Base-by-base conservation (phyloP, 1,140 invertebrate genomes). In the Tetramorium alpestre region DNA sequence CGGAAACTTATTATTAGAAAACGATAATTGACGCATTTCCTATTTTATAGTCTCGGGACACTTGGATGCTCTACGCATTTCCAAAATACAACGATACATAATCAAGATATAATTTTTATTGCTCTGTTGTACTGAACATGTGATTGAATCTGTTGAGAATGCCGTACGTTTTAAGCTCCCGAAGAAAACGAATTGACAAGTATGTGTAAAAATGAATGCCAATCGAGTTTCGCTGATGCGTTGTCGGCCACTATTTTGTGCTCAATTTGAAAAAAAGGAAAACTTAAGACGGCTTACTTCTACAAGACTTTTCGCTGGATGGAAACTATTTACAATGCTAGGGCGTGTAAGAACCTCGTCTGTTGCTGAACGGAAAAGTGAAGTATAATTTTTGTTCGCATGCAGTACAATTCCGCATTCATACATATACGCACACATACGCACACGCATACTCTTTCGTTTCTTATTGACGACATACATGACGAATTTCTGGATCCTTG, bases 261-360 rank as follows among this genome's bases (percentile, higher is more conserved):
- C 16, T 64, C 33, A 54, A 70, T 16, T 44, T 80, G 47, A 38
- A n/a, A 16, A 49, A 47, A 56, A 60, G 41, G 13, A 62, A 60
- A 75, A 62, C 75, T 33, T 38, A 11, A 73, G 18, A 75, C n/a
- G 56, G 16, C 54, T 84, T 84, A 84, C 0, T 44, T 33, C 49
- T 81, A 81, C 56, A 47, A 33, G 28, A 49, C 1, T 67, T 47
- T 73, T 18, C 13, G 41, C 69, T 58, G 25, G 25, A 22, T 84
- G 47, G 2, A 73, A 18, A 75, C 69, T 84, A 84, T 84, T 73
- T 84, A 84, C 80, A 84, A 84, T 75, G 38, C 41, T 38, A 33
- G 10, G 41, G 18, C 58, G n/a, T 13, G 33, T 25, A 84, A 84
- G 54, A 3, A 28, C 8, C n/a, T 49, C 5, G 25, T 22, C 18